Base-by-base conservation (phyloP, 2,888 invertebrate genomes). In the Sminthurinus aureus region DNA sequence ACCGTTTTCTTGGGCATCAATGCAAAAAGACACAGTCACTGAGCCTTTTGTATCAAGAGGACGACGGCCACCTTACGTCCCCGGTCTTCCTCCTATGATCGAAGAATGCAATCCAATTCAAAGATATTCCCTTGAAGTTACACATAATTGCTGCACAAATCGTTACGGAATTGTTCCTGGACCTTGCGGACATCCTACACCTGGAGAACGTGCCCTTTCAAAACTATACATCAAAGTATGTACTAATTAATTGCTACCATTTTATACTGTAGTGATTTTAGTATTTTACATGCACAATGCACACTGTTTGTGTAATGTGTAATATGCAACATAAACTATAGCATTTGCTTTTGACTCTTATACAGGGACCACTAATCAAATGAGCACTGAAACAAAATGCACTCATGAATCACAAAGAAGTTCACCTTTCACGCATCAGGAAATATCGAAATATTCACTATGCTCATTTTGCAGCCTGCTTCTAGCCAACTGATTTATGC, bases 1-100 rank as follows among this genome's bases (percentile, higher is more conserved):
- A 76, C 84, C 88, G 0, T 87, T 87, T 76, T 85, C 86, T 15
- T 79, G 84, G 24, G 76, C 77, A 0, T 82, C 81, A 51, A 75
- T 71, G 26, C 86, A 85, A 66, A 13, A 78, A 38, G 83, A 85
- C 79, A 85, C 84, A 2, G 51, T 84, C n/a, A 85, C 85, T 12
- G 84, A 83, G 71, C 83, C 84, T n/a, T 84, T 86, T 73, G 69
- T 74, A 11, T 75, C 51, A 22, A 73, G 13, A 8, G 9, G 51
- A 0, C 2, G 12, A 15, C 26, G 12, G 50, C 22, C 51, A 0
- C 67, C 71, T 2, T 52, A 15, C 22, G 51, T 15, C 69, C 77
- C 76, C 18, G 22, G 22, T 24, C 20, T 81, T 11, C 80, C 80
- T 22, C 24, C 24, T 26, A 24, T 71, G 6, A 24, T 24, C 15